Conservation (phyloP, 2,113 vertebrate genomes). For the Upupa epops region DNA sequence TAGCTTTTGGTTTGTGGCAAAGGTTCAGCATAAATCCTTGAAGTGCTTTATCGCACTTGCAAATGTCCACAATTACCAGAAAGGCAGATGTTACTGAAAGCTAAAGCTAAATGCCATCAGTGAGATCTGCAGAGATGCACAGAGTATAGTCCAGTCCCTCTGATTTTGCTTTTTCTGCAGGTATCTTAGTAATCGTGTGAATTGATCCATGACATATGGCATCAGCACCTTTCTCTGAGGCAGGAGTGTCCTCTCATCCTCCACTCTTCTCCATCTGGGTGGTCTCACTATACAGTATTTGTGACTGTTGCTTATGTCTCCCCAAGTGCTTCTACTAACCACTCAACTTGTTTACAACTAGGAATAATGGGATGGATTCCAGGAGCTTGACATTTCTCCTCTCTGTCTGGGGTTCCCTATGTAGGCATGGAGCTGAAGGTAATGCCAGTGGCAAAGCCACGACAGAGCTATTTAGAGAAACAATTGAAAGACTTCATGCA, state of each 20-base stretch:
- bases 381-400: neutral
- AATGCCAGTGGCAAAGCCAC: neutral
- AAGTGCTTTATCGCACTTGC: neutral
- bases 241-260: neutral
- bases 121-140: neutral
- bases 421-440: neutral
- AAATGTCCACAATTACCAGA: neutral
- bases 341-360: neutral
- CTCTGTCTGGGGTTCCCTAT: neutral
- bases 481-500: neutral
- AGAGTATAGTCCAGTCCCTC: neutral
- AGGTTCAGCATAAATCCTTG: neutral
- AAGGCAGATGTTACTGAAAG: neutral
- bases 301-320: neutral
- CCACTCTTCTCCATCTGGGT: neutral
- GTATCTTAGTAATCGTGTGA: neutral
- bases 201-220: neutral
- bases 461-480: neutral
- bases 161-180: neutral
- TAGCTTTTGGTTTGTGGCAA: neutral
- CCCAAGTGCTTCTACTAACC: neutral
- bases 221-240: neutral
- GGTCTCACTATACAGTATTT: neutral
- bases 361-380: neutral
- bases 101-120: neutral